A percentile compares a stretch with the other conserved stretches of the same genome.
phyloP scores from a whole-genome alignment of 1,140 invertebrate genomes.

The Scaptodrosophila lebanonensis region DNA sequence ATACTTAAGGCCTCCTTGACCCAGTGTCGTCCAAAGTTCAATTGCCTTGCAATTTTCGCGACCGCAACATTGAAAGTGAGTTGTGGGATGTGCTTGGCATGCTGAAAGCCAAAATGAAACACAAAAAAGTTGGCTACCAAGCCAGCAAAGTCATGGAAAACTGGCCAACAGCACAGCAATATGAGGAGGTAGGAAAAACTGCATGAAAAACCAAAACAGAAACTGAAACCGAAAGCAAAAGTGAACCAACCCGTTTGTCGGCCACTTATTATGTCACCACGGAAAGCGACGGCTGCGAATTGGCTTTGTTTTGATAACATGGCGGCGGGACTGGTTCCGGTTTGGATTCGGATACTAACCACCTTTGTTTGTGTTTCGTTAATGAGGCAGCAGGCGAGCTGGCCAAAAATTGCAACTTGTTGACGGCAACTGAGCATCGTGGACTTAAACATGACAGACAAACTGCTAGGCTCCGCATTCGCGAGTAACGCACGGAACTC shows the following conservation, averaged over 20 bases:
- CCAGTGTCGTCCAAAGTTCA: slow-evolving; percentile 52
- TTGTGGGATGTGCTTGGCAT: no score
- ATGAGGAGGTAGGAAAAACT: slow-evolving; percentile 10
- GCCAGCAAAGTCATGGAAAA: slow-evolving; percentile 46
- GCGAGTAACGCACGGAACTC: slow-evolving; percentile 33
- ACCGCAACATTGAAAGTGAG: slow-evolving; percentile 46
- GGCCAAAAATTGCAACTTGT: slow-evolving; percentile 5
- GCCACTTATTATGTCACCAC: slow-evolving; percentile 59
- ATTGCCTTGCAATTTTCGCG: slow-evolving; percentile 11
- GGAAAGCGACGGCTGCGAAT: slow-evolving; percentile 46
- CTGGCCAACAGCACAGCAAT: slow-evolving; percentile 45
- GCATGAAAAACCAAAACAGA: slow-evolving; percentile 34
- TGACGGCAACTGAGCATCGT: slow-evolving; percentile 20
- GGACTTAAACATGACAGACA: slow-evolving; percentile 22
- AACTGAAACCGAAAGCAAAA: no score
- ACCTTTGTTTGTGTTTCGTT: slow-evolving; percentile 23
- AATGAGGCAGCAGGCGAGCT: slow-evolving; percentile 27
- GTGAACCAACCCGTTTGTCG: slow-evolving; percentile 31
- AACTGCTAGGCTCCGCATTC: slow-evolving; percentile 34
- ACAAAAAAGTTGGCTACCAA: slow-evolving; percentile 32
- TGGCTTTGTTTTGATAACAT: slow-evolving; percentile 42
- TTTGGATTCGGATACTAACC: no score
- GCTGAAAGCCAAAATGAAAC: slow-evolving; percentile 17
- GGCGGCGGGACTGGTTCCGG: slow-evolving; percentile 35
- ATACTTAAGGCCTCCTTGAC: slow-evolving; percentile 25